Conservation (phyloP, 2,113 vertebrate genomes). For the Vanacampus margaritifer region DNA sequence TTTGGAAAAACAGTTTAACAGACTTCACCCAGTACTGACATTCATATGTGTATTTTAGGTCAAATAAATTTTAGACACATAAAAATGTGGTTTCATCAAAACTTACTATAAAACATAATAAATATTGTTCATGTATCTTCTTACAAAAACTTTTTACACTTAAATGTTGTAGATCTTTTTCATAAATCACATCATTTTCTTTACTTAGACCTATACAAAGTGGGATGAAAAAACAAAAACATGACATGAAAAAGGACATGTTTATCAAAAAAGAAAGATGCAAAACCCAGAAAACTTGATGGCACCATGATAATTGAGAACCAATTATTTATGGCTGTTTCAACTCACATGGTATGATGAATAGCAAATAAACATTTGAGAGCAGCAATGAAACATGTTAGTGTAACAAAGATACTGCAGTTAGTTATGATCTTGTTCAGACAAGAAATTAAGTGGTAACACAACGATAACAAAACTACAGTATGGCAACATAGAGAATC, state of each 20-base stretch:
- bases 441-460: slow-evolving; percentile 40
- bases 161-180: slow-evolving; percentile 60
- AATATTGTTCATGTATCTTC: slow-evolving; percentile 68
- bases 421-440: slow-evolving; percentile 48
- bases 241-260: slow-evolving; percentile 28
- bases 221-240: slow-evolving; percentile 55
- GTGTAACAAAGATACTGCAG: slow-evolving; percentile 31
- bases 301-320: slow-evolving; percentile 35
- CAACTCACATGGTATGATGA: slow-evolving; percentile 36
- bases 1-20: slow-evolving; percentile 53
- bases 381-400: slow-evolving; percentile 54
- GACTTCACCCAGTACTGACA: slow-evolving; percentile 53
- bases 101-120: slow-evolving; percentile 69
- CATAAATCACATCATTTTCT: slow-evolving; percentile 59
- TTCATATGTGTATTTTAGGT: slow-evolving; percentile 59
- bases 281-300: slow-evolving; percentile 43
- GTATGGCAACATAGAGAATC: slow-evolving; percentile 50
- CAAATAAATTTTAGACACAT: slow-evolving; percentile 64
- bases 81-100: slow-evolving; percentile 67
- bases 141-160: slow-evolving; percentile 70
- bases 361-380: slow-evolving; percentile 25
- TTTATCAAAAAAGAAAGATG: slow-evolving; percentile 41
- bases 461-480: slow-evolving; percentile 42
- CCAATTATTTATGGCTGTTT: slow-evolving; percentile 26
- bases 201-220: slow-evolving; percentile 55